Conservation (phyloP, 2,888 invertebrate species). For the Labia minor region DNA sequence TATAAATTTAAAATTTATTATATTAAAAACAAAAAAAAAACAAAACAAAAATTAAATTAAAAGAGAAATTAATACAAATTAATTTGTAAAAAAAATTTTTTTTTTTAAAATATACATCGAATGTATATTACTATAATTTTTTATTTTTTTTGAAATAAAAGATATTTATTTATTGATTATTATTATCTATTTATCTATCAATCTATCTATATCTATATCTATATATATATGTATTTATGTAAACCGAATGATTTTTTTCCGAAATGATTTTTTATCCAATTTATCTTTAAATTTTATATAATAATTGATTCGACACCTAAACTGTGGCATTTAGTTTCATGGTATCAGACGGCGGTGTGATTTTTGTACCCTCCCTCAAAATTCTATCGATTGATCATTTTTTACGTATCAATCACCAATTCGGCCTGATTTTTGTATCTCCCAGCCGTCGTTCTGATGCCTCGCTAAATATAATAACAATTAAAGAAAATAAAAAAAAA, state of each 20-base stretch:
- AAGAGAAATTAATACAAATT: too few relatives aligned
- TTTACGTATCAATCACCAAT: background rate
- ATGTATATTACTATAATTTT: too few relatives aligned
- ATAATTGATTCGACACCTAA: background rate
- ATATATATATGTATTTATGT: constrained; percentile 20
- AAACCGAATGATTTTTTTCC: constrained; percentile 15
- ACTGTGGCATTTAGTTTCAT: background rate
- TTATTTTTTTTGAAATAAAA: too few relatives aligned
- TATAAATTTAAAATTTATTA: too few relatives aligned
- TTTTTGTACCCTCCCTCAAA: constrained; percentile 13
- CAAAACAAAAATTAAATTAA: too few relatives aligned
- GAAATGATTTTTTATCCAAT: constrained; percentile 14
- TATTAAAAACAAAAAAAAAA: too few relatives aligned
- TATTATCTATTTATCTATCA: too few relatives aligned
- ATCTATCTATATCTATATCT: too few relatives aligned
- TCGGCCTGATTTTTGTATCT: background rate
- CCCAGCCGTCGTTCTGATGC: background rate
- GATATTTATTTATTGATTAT: too few relatives aligned
- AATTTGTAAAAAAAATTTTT: too few relatives aligned
- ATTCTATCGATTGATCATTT: background rate
- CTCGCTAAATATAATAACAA: background rate
- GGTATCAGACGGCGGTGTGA: background rate
- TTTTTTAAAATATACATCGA: too few relatives aligned
- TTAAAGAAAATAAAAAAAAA: too few relatives aligned
- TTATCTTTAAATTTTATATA: background rate